Conservation (phyloP, 2,888 invertebrate genomes). For the Plebejus melissa region DNA sequence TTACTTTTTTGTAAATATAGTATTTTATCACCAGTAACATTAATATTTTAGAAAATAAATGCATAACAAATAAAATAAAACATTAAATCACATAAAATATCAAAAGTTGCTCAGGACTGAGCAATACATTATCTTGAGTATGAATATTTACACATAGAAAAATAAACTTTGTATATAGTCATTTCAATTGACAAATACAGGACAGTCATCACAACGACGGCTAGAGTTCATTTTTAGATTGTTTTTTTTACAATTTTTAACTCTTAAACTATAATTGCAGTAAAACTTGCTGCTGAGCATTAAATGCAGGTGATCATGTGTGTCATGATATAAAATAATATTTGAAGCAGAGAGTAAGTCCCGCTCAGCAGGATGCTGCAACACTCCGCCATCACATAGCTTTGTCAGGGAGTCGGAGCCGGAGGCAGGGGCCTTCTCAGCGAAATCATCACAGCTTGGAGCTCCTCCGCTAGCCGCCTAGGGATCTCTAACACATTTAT, state of each 20-base stretch:
- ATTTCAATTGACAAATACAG: background rate
- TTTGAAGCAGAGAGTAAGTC: constrained; percentile 1
- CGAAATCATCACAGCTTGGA: constrained; percentile 44
- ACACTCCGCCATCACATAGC: constrained; percentile 21
- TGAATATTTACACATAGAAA: background rate
- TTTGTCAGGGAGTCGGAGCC: constrained; percentile 36
- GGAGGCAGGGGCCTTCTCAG: constrained; percentile 35
- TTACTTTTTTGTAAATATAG: background rate
- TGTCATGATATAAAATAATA: constrained; percentile 4
- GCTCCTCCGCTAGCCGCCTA: constrained; percentile 53
- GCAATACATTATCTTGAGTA: background rate
- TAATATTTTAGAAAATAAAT: background rate
- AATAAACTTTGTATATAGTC: too few relatives aligned
- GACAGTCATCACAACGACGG: background rate
- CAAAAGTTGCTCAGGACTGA: background rate
- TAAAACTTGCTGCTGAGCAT: background rate
- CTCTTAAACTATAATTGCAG: background rate
- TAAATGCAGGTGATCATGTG: constrained; percentile 12
- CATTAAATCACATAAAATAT: background rate
- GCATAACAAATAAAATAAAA: background rate
- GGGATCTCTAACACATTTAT: constrained; percentile 66
- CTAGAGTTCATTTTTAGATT: background rate
- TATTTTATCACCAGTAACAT: background rate
- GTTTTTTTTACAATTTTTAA: background rate
- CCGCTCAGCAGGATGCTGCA: background rate